Percentiles rank a stretch among this genome's conserved stretches.
phyloP scores from a whole-genome alignment of 2,113 vertebrate species.

The Athene cunicularia region DNA sequence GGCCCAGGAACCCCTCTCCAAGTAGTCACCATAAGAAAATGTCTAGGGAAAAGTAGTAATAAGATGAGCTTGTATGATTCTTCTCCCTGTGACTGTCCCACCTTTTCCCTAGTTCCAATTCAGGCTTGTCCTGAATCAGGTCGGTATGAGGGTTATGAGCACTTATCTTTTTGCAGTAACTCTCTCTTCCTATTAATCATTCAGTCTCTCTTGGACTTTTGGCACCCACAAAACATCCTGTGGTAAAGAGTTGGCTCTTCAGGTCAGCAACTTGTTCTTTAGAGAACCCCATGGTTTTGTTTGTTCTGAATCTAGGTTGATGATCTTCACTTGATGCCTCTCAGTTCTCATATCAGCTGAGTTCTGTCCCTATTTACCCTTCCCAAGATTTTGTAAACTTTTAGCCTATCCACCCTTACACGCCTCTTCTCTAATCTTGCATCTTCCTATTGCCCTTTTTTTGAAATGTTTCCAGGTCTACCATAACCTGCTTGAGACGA shows the following conservation, averaged over 20 bases:
- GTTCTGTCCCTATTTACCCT: neutral
- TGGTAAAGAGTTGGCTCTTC: neutral
- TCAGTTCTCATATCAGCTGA: neutral
- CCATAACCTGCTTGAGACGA: neutral
- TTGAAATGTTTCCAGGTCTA: neutral
- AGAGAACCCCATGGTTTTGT: rapidly evolving
- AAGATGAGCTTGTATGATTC: neutral
- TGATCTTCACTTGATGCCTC: neutral
- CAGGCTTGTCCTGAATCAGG: neutral
- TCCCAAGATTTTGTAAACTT: neutral
- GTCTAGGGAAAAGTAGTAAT: neutral
- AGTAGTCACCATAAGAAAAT: neutral
- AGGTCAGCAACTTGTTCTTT: neutral
- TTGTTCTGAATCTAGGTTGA: neutral
- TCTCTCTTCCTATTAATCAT: neutral
- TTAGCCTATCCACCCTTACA: neutral
- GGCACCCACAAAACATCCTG: neutral
- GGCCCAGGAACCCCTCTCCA: neutral
- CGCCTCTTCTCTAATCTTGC: neutral
- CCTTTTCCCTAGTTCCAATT: neutral
- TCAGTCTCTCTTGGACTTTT: neutral
- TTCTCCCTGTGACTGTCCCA: neutral
- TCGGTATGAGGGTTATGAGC: neutral
- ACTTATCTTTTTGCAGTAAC: neutral
- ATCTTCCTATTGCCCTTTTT: neutral